Percentiles rank a stretch among this genome's conserved stretches.
These are phyloP conservation scores for Thysanoteuthis rhombus DNA, from an alignment of 2,888 invertebrate species.

Conservation along the genomic window DNA sequence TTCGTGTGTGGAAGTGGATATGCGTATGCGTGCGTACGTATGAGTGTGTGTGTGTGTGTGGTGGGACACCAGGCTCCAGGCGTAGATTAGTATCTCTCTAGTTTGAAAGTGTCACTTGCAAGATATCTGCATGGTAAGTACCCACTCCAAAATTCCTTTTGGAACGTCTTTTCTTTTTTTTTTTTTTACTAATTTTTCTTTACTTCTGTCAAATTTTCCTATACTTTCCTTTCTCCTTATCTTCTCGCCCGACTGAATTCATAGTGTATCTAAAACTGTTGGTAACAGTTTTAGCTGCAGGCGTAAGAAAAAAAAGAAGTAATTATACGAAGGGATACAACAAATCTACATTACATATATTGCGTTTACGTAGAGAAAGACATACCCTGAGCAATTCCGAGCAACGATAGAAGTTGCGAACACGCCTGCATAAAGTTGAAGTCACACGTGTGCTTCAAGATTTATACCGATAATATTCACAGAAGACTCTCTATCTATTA, in stretches of 20 bases:
- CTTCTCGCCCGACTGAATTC: background rate
- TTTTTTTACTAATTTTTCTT: background rate
- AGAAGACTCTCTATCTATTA: too few relatives aligned
- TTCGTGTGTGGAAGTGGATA: background rate
- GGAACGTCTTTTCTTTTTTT: background rate
- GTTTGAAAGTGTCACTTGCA: background rate
- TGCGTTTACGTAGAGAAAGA: too few relatives aligned
- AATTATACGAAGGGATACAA: too few relatives aligned
- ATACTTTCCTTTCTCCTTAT: background rate
- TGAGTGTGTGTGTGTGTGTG: background rate
- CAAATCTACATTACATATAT: too few relatives aligned
- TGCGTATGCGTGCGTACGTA: too few relatives aligned
- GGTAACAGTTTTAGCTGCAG: background rate
- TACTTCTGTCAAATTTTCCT: background rate
- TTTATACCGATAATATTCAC: too few relatives aligned
- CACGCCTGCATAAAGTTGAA: too few relatives aligned
- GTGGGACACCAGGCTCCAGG: background rate
- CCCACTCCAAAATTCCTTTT: background rate
- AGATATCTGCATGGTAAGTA: background rate
- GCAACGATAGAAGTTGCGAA: too few relatives aligned
- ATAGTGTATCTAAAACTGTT: background rate
- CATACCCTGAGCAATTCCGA: too few relatives aligned
- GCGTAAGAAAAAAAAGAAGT: background rate
- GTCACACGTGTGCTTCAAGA: too few relatives aligned
- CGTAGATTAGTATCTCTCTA: background rate